Evolutionary conservation across 1,140 invertebrate species (phyloP).

Genomic region (Drosophila pectinifera): DNA sequence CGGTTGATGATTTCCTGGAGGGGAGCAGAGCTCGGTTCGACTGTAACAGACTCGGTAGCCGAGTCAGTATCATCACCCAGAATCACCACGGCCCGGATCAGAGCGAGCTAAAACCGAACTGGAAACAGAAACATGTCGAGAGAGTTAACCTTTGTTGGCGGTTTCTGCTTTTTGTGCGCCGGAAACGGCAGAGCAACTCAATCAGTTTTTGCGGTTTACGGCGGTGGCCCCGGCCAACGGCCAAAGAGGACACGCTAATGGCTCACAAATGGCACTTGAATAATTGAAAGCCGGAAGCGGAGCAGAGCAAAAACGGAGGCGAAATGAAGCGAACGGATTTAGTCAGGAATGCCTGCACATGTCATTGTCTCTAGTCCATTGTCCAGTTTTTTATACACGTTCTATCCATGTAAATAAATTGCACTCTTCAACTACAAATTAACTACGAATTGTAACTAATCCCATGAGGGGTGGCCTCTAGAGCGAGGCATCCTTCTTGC

Average conservation of each 20-base stretch:
- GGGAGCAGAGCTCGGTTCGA: slow-evolving; percentile 32
- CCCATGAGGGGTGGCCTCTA: not conserved
- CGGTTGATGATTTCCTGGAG: slow-evolving; percentile 48
- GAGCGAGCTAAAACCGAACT: slow-evolving; percentile 14
- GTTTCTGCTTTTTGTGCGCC: slow-evolving; percentile 58
- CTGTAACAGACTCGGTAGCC: slow-evolving; percentile 41
- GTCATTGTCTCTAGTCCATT: slow-evolving; percentile 32
- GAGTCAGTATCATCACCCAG: slow-evolving; percentile 28
- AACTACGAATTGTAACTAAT: slow-evolving; percentile 35
- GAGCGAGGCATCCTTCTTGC: not conserved
- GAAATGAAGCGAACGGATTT: slow-evolving; percentile 36
- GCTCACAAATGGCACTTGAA: slow-evolving; percentile 68
- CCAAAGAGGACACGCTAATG: slow-evolving; percentile 64
- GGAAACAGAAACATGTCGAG: slow-evolving; percentile 51
- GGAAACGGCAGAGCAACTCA: slow-evolving; percentile 61
- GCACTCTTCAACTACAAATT: slow-evolving; percentile 35
- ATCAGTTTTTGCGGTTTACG: slow-evolving; percentile 72
- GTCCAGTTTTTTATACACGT: slow-evolving; percentile 29
- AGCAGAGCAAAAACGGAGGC: slow-evolving; percentile 21
- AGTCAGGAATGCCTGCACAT: slow-evolving; percentile 26
- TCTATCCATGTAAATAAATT: slow-evolving; percentile 31
- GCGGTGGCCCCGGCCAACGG: slow-evolving; percentile 3
- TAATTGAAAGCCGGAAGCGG: slow-evolving; percentile 67
- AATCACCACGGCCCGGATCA: slow-evolving; percentile 32
- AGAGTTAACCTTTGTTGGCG: slow-evolving; percentile 69